Evolutionary conservation across 1,140 invertebrate species (phyloP).

Genomic region (Meloidogyne chitwoodi): DNA sequence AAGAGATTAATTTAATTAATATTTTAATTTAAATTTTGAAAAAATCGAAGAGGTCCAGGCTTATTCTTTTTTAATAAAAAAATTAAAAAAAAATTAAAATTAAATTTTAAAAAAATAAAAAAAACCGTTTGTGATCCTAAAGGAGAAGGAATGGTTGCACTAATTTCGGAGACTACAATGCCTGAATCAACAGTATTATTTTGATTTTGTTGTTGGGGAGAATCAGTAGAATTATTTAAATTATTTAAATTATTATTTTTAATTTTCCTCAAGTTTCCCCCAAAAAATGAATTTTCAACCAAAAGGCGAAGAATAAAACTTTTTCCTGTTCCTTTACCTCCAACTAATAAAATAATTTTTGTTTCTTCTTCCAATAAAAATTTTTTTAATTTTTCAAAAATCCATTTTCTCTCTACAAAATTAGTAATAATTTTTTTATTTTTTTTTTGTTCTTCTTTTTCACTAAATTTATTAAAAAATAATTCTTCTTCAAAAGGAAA

Average conservation of each 20-base stretch:
- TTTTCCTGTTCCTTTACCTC: constrained; percentile 36
- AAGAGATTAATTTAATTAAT: no score
- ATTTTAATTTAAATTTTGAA: no score
- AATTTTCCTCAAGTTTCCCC: not conserved
- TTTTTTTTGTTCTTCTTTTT: not conserved
- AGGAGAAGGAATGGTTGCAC: not conserved
- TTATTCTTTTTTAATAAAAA: no score
- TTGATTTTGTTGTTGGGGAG: not conserved
- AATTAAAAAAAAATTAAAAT: no score
- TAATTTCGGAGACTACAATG: constrained; percentile 28
- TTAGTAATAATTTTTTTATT: constrained; percentile 7
- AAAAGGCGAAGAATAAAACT: constrained; percentile 32
- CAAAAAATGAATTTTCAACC: constrained; percentile 33
- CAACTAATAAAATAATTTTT: constrained; percentile 29
- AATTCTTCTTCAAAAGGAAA: not conserved
- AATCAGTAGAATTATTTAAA: not conserved
- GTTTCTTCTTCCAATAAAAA: constrained; percentile 27
- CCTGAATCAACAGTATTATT: constrained; percentile 45
- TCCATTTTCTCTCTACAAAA: constrained; percentile 42
- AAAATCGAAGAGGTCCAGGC: no score
- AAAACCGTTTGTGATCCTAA: not conserved
- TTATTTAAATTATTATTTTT: not conserved
- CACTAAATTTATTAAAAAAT: not conserved
- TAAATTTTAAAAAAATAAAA: no score
- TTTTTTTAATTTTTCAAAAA: constrained; percentile 43